Percentiles rank a stretch among this genome's conserved stretches.
Evolutionary conservation across 2,113 vertebrate species (phyloP).

Genomic region (Psilopsiagon aurifrons): DNA sequence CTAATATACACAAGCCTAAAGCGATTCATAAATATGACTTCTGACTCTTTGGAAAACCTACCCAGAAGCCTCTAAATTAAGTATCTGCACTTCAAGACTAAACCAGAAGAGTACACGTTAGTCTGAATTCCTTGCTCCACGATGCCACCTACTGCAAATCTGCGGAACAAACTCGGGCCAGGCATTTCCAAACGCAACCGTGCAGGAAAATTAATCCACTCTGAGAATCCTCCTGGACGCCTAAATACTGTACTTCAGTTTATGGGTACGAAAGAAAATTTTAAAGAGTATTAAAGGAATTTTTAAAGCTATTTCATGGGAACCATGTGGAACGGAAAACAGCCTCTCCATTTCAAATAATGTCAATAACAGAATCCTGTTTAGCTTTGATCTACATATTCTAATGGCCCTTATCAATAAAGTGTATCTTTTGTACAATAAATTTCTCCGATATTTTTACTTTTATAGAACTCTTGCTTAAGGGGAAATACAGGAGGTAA

Average conservation of each 20-base stretch:
- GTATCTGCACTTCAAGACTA: neutral
- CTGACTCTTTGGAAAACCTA: neutral
- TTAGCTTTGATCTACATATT: neutral
- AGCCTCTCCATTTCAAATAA: neutral
- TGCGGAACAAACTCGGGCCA: neutral
- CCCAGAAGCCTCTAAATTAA: neutral
- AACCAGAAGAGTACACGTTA: rapidly evolving
- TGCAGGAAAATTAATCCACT: neutral
- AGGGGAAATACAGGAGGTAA: neutral
- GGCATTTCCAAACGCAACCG: neutral
- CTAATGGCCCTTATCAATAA: neutral
- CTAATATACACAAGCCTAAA: neutral
- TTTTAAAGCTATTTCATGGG: neutral
- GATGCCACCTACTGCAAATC: neutral
- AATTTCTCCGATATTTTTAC: neutral
- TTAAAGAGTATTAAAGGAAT: neutral
- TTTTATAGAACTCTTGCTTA: neutral
- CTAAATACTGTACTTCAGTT: neutral
- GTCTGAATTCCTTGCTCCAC: neutral
- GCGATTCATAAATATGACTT: neutral
- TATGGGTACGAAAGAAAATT: neutral
- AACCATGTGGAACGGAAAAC: neutral
- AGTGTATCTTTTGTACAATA: neutral
- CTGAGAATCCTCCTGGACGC: neutral
- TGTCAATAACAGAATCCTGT: neutral